phyloP scores from a whole-genome alignment of 2,113 vertebrate genomes.

The Poeciliopsis occidentalis region DNA sequence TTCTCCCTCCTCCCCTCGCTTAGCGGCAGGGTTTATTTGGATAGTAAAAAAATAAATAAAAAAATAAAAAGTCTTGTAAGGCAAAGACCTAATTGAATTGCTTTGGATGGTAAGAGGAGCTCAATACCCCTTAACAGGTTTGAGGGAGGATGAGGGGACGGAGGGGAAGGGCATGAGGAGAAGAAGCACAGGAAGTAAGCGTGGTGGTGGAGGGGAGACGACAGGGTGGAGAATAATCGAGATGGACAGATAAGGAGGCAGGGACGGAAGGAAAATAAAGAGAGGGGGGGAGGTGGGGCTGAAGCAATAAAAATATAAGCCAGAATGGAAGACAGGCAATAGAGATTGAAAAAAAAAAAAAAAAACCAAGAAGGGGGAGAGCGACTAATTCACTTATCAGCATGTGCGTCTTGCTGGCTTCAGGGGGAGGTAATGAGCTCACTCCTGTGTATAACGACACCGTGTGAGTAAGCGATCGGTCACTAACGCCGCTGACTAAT shows the following conservation, averaged over 20 bases:
- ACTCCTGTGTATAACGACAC: neutral
- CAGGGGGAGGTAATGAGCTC: conserved; percentile 36
- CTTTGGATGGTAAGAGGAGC: conserved; percentile 63
- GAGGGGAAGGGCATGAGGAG: conserved; percentile 54
- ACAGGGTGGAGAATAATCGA: conserved; percentile 65
- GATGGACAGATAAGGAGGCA: conserved; percentile 71
- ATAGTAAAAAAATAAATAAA: conserved; percentile 43
- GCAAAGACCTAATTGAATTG: conserved; percentile 71
- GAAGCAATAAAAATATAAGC: conserved; percentile 36
- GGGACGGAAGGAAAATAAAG: conserved; percentile 56
- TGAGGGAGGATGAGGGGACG: conserved; percentile 57
- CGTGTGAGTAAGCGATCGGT: conserved; percentile 30
- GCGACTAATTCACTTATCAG: conserved; percentile 37
- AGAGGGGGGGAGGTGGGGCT: conserved; percentile 1
- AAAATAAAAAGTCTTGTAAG: conserved; percentile 53
- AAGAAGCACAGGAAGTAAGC: conserved; percentile 42
- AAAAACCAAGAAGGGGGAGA: neutral
- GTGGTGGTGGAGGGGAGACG: conserved; percentile 31
- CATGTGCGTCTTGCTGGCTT: conserved; percentile 16
- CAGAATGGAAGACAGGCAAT: conserved; percentile 12
- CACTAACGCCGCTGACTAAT: conserved; percentile 53
- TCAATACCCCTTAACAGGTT: conserved; percentile 68
- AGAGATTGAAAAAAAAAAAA: neutral
- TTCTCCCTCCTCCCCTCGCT: conserved; percentile 7
- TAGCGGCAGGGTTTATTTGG: conserved; percentile 55